phyloP scores from a whole-genome alignment of 23 tunicate species.

The Trididemnum miniatum region DNA sequence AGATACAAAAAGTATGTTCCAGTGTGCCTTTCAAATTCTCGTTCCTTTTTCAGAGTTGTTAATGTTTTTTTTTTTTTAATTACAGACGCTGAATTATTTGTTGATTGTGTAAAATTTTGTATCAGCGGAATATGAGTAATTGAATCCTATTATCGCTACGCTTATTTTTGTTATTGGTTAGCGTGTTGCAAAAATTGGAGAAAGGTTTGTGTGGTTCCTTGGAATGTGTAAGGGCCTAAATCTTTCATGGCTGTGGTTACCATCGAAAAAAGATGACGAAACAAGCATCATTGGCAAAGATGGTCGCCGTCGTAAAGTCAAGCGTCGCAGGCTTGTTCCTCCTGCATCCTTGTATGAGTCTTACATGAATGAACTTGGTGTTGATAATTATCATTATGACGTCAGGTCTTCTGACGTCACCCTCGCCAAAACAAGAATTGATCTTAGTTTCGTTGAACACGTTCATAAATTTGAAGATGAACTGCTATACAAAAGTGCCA shows the following conservation, averaged over 20 bases:
- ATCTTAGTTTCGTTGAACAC: not conserved
- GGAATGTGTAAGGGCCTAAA: not conserved
- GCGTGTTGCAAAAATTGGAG: no score
- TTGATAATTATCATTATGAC: conserved; percentile 8
- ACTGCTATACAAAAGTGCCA: not conserved
- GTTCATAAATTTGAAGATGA: conserved; percentile 8
- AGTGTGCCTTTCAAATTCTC: no score
- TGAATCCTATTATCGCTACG: no score
- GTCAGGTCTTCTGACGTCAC: not conserved
- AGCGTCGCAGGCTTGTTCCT: not conserved
- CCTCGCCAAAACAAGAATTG: not conserved
- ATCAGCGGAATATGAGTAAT: no score
- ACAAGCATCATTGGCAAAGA: not conserved
- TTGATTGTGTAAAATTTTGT: no score
- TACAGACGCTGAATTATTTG: no score
- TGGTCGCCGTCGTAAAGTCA: not conserved
- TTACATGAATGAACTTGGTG: not conserved
- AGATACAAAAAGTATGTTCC: no score
- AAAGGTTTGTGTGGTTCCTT: not conserved
- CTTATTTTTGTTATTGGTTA: no score
- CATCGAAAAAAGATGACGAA: not conserved
- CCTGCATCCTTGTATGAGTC: not conserved
- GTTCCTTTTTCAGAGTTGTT: no score
- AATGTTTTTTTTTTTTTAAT: no score
- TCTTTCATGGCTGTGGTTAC: not conserved